Evolutionary conservation across 1,140 invertebrate species (phyloP), one percentile per base, ranked within the genome.

Genomic region (Ladona fulva): DNA sequence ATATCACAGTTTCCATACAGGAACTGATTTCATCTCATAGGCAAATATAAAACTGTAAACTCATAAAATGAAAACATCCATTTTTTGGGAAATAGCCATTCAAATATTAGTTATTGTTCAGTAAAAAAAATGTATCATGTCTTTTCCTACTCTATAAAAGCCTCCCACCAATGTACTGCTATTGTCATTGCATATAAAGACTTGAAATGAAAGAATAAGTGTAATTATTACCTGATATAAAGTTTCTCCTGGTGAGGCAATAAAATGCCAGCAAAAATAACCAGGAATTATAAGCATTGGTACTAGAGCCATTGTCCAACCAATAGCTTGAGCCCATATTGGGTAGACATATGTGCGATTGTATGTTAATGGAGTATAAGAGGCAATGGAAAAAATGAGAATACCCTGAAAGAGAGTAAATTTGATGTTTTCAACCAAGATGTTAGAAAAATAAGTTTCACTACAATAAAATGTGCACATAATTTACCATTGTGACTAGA

Each of bases 241-340:
- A 12, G 14, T 66, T 66, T 66, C 52, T 66, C 74, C 74, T 19
- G 74, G 74, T 37, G 14, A 19, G 5, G 77, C 78, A 52, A 79
- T 79, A 25, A 86, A 78, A 78, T 82, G 81, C 78, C 84, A 87
- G 74, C 87, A 79, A 25, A 82, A 82, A 79, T 87, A 88, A 6
- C 81, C 79, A 29, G 90, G 90, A 79, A 91, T 89, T 80, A 87
- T 86, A 7, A 87, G 81, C 79, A 91, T 88, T 16, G 90, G 90
- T 6, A 87, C 87, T n/a, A 90, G 79, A 7, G 88, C 88, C 80
- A 90, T 84, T 59, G 86, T 80, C 82, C 85, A 88, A 3, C 89
- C 89, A 78, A 90, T 83, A 22, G 86, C 81, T 80, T 89, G 85
- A 14, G 86, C 89, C 88, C 89, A 90, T 74, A 81, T 81, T 0